phyloP scores from a whole-genome alignment of 2,797 vertebrate species.

The Phaenicophaeus curvirostris region DNA sequence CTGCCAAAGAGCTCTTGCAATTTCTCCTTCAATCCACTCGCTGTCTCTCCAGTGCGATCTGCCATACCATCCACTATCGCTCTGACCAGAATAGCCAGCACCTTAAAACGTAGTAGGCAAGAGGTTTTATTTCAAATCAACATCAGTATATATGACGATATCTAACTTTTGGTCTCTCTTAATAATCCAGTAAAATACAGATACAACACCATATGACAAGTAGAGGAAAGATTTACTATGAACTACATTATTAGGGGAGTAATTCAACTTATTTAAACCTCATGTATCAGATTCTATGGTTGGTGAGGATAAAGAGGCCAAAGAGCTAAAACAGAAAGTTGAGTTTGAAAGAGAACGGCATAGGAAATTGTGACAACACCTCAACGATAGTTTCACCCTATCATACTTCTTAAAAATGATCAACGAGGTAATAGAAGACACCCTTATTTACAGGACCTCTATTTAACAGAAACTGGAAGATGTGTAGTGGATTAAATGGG shows the following conservation, averaged over 20 bases:
- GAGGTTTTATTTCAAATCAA: not conserved
- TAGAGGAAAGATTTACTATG: not conserved
- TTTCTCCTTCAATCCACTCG: constrained; percentile 75
- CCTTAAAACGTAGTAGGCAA: constrained; percentile 73
- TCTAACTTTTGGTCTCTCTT: not conserved
- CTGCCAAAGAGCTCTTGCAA: constrained; percentile 90
- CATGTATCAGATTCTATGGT: not conserved
- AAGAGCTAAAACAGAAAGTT: not conserved
- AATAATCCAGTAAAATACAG: not conserved
- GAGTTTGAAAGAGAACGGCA: not conserved
- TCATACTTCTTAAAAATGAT: not conserved
- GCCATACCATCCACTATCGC: constrained; percentile 82
- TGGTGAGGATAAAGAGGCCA: not conserved
- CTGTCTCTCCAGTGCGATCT: constrained; percentile 79
- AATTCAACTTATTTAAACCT: not conserved
- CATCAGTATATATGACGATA: not conserved
- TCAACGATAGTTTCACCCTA: not conserved
- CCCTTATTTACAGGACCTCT: not conserved
- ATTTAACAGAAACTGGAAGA: not conserved
- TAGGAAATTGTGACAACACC: not conserved
- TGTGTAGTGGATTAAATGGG: not conserved
- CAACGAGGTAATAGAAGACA: not conserved
- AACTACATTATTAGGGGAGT: not conserved
- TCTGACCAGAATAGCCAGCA: constrained; percentile 88
- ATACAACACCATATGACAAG: not conserved